Conservation (phyloP, 2,113 vertebrate species). For the Pseudonaja textilis region DNA sequence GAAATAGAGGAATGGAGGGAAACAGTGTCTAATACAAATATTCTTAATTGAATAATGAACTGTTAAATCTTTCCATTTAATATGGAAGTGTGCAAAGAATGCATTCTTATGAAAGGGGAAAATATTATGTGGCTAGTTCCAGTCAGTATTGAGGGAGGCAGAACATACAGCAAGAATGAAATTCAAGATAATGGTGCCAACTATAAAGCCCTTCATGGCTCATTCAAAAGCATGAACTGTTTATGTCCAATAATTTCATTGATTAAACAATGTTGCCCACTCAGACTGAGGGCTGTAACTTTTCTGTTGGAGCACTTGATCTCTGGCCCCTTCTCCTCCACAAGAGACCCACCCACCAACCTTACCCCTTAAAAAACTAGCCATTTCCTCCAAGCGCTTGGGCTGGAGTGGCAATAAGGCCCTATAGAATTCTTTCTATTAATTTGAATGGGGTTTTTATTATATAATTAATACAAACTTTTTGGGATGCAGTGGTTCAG, state of each 20-base stretch:
- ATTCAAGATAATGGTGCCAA: neutral
- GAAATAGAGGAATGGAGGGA: neutral
- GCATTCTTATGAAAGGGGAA: neutral
- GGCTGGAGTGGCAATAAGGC: neutral
- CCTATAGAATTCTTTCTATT: neutral
- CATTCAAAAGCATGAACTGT: neutral
- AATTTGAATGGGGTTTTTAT: neutral
- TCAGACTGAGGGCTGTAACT: neutral
- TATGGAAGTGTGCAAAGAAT: neutral
- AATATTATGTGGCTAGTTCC: neutral
- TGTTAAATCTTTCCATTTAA: neutral
- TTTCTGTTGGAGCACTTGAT: neutral
- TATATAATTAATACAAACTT: neutral
- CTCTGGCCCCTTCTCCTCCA: neutral
- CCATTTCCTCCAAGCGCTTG: neutral
- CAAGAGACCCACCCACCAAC: neutral
- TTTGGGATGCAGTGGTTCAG: too few relatives aligned
- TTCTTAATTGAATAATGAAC: neutral
- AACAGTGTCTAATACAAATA: neutral
- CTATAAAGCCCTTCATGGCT: neutral
- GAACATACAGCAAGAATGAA: neutral
- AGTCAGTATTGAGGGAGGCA: neutral
- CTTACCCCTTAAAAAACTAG: neutral
- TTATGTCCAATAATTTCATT: neutral
- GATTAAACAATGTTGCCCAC: neutral